These are phyloP conservation scores for Rotaria sp. DNA, from an alignment of 2,888 invertebrate species.

Conservation along the genomic window DNA sequence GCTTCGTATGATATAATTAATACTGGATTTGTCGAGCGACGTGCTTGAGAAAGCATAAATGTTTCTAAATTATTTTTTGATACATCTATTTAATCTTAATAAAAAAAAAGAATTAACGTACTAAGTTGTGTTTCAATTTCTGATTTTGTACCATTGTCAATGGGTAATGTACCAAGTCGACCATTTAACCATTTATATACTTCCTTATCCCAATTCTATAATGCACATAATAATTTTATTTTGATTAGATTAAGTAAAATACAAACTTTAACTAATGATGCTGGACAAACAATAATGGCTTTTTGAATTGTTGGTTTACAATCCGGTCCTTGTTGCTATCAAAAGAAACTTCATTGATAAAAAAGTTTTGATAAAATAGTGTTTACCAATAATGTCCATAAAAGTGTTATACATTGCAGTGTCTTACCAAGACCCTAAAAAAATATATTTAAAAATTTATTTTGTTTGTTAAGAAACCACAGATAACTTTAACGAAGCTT, in stretches of 20 bases:
- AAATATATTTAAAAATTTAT: slow-evolving; percentile 28
- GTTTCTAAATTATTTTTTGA: slow-evolving; percentile 58
- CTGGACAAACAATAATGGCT: slow-evolving; percentile 88
- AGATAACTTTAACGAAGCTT: too few relatives aligned
- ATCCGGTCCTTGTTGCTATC: slow-evolving; percentile 75
- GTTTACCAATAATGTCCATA: slow-evolving; percentile 78
- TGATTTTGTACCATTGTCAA: slow-evolving; percentile 63
- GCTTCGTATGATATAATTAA: slow-evolving; percentile 98
- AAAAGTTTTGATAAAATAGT: slow-evolving; percentile 40
- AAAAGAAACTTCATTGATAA: slow-evolving; percentile 30
- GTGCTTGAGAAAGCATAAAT: slow-evolving; percentile 68
- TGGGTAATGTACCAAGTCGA: slow-evolving; percentile 67
- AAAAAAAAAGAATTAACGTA: slow-evolving; percentile 42
- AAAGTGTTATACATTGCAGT: slow-evolving; percentile 84
- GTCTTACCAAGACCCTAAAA: slow-evolving; percentile 80
- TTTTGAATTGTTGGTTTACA: slow-evolving; percentile 81
- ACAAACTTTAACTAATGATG: slow-evolving; percentile 77
- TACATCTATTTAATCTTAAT: not conserved
- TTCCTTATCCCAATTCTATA: slow-evolving; percentile 90
- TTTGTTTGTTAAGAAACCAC: too few relatives aligned
- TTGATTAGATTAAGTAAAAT: not conserved
- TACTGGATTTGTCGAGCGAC: slow-evolving; percentile 73
- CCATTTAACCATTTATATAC: slow-evolving; percentile 89
- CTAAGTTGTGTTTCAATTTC: slow-evolving; percentile 66
- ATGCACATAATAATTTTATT: slow-evolving; percentile 35